Conservation (phyloP, 2,888 invertebrate species). For the Acanthosepion pharaonis region DNA sequence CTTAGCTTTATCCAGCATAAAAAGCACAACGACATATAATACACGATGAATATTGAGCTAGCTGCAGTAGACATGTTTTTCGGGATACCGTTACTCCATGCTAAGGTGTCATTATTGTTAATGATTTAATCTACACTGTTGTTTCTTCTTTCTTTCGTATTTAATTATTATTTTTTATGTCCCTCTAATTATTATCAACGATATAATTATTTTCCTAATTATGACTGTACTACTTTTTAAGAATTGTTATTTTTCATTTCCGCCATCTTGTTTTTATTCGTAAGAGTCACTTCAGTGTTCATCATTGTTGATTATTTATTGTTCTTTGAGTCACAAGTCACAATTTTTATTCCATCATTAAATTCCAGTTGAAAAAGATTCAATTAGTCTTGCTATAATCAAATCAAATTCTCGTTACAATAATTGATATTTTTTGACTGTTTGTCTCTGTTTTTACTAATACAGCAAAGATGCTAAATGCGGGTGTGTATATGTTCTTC, state of each 20-base stretch:
- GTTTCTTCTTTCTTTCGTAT: neutral
- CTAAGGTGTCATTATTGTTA: too few relatives aligned
- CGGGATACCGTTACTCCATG: too few relatives aligned
- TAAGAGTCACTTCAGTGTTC: neutral
- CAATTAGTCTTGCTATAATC: slow-evolving; percentile 15
- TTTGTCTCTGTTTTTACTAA: neutral
- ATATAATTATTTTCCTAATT: neutral
- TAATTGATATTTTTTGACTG: neutral
- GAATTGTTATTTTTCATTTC: neutral
- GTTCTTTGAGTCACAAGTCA: neutral
- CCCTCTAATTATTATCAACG: neutral
- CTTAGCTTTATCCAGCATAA: too few relatives aligned
- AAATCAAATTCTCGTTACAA: neutral
- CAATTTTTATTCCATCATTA: neutral
- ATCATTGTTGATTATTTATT: neutral
- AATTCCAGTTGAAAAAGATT: slow-evolving; percentile 11
- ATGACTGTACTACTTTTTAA: neutral
- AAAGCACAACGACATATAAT: too few relatives aligned
- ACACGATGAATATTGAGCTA: too few relatives aligned
- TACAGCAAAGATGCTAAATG: neutral
- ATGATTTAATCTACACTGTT: too few relatives aligned
- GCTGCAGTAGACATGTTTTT: too few relatives aligned
- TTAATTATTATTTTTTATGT: neutral
- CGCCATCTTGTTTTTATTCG: too few relatives aligned
- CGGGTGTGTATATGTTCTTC: neutral